Percentiles rank a stretch among this genome's conserved stretches.
phyloP scores from a whole-genome alignment of 2,888 invertebrate genomes.

The Tetropium fuscum region DNA sequence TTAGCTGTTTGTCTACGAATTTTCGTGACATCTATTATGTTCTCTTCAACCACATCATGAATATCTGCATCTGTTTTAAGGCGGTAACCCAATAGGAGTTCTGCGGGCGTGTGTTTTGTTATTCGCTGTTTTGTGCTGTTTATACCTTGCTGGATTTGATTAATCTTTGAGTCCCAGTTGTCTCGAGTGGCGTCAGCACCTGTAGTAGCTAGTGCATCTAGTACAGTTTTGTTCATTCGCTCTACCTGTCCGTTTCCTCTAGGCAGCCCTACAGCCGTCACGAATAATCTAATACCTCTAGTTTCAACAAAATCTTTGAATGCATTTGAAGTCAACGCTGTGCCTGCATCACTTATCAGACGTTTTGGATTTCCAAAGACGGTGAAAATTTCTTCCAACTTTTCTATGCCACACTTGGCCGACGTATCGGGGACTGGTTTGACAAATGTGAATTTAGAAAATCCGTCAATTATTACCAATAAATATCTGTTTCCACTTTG shows the following conservation, averaged over 20 bases:
- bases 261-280: neutral
- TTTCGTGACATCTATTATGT: neutral
- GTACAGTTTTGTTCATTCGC: neutral
- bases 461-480: slow-evolving; percentile 56
- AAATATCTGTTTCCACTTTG: slow-evolving; percentile 52
- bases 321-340: slow-evolving; percentile 53
- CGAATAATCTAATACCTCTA: neutral
- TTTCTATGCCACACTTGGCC: slow-evolving; percentile 37
- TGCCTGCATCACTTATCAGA: slow-evolving; percentile 59
- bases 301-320: slow-evolving; percentile 54
- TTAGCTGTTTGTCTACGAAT: neutral
- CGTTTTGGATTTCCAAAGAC: slow-evolving; percentile 50
- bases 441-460: slow-evolving; percentile 57
- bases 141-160: neutral
- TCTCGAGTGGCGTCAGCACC: too few species aligned
- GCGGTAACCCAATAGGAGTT: neutral
- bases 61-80: neutral
- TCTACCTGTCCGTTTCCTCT: neutral
- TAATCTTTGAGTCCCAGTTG: too few species aligned
- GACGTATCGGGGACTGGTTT: slow-evolving; percentile 45
- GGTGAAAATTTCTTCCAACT: slow-evolving; percentile 47
- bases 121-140: neutral
- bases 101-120: neutral
- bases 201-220: neutral
- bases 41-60: neutral